These are phyloP conservation scores for Quadroppia sp. DNA, from an alignment of 2,888 invertebrate species.

Conservation along the genomic window DNA sequence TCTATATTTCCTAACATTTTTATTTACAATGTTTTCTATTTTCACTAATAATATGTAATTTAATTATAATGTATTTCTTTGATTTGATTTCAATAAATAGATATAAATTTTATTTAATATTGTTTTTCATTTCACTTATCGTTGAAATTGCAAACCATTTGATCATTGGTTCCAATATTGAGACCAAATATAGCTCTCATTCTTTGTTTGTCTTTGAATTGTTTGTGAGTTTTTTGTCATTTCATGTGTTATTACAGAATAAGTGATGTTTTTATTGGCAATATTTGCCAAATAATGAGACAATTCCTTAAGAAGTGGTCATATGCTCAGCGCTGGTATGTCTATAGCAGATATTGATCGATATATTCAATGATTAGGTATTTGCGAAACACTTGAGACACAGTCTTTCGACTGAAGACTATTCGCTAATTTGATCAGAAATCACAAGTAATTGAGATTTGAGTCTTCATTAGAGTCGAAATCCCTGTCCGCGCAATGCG, in stretches of 20 bases:
- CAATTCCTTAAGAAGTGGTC: neutral
- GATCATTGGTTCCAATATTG: too few species aligned
- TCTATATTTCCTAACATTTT: neutral
- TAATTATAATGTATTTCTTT: neutral
- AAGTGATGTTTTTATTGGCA: too few species aligned
- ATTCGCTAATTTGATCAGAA: neutral
- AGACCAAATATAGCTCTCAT: too few species aligned
- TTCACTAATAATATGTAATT: neutral
- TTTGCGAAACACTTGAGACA: neutral
- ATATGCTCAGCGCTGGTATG: too few species aligned
- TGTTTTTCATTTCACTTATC: too few species aligned
- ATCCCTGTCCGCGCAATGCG: neutral
- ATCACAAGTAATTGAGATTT: neutral
- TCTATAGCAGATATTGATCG: neutral
- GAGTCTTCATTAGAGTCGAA: neutral
- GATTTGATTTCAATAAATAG: neutral
- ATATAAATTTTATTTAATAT: neutral
- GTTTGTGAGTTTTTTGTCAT: too few species aligned
- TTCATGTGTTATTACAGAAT: too few species aligned
- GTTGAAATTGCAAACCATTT: too few species aligned
- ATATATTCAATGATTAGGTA: too few species aligned
- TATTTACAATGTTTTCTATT: neutral
- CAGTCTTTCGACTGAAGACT: neutral
- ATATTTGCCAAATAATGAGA: neutral
- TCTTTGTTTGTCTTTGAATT: too few species aligned